Base-by-base conservation (phyloP, 2,888 invertebrate genomes). In the Netelia fuscicornis region DNA sequence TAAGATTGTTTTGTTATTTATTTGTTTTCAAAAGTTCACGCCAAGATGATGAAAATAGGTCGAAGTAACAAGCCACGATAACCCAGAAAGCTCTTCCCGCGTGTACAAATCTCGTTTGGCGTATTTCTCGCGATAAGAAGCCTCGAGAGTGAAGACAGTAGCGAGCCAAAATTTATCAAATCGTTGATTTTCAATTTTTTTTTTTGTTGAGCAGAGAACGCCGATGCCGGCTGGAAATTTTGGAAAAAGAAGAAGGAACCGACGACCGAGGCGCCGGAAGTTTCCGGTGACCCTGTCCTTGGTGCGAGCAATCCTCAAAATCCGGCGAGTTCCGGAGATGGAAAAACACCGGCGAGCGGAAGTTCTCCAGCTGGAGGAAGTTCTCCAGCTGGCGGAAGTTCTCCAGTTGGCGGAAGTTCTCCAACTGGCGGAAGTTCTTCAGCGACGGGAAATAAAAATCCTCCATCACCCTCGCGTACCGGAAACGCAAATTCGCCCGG, bases 171-270 rank as follows among this genome's bases (percentile, higher is more conserved):
- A 42, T 20, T 60, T 6, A 11, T 64, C 11, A 75, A 64, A 37
- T 9, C 1, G 23, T 23, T 20, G 11, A 25, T 25, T 25, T 58
- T 56, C 13, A 13, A 71, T 56, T 20, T 65, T 48, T 65, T 48
- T 20, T 25, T 30, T 25, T 3, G 44, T 1, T 60, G 17, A 71
- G 75, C 62, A 90, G 90, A 72, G 42, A 87, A 89, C 67, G 87
- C 87, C 30, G 88, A 92, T 17, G 92, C 90, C n/a, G 91, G 90
- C 79, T 91, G 93, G 93, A 92, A 92, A 79, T 93, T 92, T 77
- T 93, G 93, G 93, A 91, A 92, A 79, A 89, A 89, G 77, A 83
- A 88, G 76, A 91, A 91, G 81, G 87, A 88, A 13, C 84, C 81
- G 1, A 89, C 87, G 44, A 85, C 86, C 1, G 81, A 86, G 6